Percentiles rank a stretch among this genome's conserved stretches.
These are phyloP conservation scores for Rhabdomys pumilio DNA, from an alignment of 2,797 vertebrate species.

Conservation along the genomic window DNA sequence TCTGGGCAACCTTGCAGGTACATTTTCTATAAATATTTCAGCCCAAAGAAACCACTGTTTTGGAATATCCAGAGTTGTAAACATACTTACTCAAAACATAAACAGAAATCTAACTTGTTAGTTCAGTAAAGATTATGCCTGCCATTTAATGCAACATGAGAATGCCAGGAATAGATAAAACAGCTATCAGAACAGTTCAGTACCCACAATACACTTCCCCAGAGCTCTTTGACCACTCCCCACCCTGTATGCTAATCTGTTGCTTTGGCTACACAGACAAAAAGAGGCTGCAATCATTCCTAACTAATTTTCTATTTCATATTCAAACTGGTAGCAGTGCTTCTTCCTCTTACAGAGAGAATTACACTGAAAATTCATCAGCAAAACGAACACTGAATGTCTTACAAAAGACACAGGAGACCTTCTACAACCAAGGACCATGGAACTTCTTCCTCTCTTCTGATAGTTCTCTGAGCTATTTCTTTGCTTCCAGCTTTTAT, in stretches of 20 bases:
- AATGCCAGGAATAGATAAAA: background rate
- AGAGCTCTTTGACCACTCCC: background rate
- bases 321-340: background rate
- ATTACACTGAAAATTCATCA: background rate
- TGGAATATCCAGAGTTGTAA: constrained; percentile 16
- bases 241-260: background rate
- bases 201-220: background rate
- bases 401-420: background rate
- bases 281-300: background rate
- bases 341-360: constrained; percentile 31
- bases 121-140: constrained; percentile 11
- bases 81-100: background rate
- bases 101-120: background rate
- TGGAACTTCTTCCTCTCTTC: background rate
- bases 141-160: background rate
- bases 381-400: constrained; percentile 11
- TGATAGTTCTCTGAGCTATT: constrained; percentile 5
- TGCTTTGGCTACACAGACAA: background rate
- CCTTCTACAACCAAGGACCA: background rate
- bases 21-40: constrained; percentile 64
- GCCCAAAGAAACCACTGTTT: constrained; percentile 42
- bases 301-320: background rate
- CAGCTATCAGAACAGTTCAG: background rate
- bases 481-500: background rate
- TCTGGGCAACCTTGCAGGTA: constrained; percentile 63